Percentiles rank a stretch among this genome's conserved stretches.
Evolutionary conservation across 2,888 invertebrate genomes (phyloP).

Genomic region (Drosophila rubida): DNA sequence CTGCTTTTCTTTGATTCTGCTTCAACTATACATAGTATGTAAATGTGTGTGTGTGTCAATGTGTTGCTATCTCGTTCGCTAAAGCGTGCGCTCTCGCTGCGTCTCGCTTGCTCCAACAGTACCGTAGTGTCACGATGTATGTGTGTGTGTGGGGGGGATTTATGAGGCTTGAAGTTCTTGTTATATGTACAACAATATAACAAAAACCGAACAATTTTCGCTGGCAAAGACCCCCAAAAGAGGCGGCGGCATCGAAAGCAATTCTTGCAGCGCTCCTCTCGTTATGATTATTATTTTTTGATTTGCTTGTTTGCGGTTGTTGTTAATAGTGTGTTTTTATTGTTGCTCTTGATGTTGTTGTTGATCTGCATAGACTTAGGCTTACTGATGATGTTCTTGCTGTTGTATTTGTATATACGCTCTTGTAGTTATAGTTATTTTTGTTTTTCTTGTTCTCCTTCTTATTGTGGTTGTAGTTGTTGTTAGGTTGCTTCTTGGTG

Average conservation of each 20-base stretch:
- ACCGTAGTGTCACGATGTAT: not conserved
- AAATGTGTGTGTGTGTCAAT: constrained; percentile 7
- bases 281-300: not conserved
- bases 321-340: constrained; percentile 39
- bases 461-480: constrained; percentile 32
- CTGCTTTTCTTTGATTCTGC: constrained; percentile 17
- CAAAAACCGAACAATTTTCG: constrained; percentile 9
- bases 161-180: not conserved
- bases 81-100: not conserved
- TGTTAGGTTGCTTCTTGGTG: constrained; percentile 32
- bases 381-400: constrained; percentile 31
- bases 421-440: constrained; percentile 31
- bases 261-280: constrained; percentile 4
- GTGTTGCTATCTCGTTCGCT: constrained; percentile 19
- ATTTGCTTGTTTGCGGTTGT: constrained; percentile 8
- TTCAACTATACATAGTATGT: constrained; percentile 44
- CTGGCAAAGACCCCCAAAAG: constrained; percentile 14
- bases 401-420: constrained; percentile 9
- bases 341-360: constrained; percentile 24
- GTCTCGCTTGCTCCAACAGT: constrained; percentile 1
- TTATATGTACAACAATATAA: constrained; percentile 9
- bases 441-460: constrained; percentile 19
- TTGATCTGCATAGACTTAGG: constrained; percentile 33
- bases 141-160: not conserved
- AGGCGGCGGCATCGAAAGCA: not conserved